Percentiles rank a stretch among this genome's conserved stretches.
Evolutionary conservation across 2,113 vertebrate species (phyloP).

Genomic region (Epinephelus fuscoguttatus): DNA sequence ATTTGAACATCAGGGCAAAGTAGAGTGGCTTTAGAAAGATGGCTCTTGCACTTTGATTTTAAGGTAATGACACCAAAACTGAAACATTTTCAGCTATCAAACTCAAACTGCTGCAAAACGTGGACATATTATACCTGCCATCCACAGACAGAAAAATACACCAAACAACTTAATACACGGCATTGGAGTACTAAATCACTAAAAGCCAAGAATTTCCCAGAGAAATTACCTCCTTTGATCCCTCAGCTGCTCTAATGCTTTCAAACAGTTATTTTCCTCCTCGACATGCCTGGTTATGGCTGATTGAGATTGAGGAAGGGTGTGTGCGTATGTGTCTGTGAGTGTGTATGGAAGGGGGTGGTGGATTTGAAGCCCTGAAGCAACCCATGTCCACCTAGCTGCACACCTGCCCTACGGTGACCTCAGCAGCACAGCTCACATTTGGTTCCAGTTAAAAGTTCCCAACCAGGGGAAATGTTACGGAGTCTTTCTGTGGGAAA

Average conservation of each 20-base stretch:
- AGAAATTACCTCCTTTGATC: conserved; percentile 68
- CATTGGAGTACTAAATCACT: background rate
- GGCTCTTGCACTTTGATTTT: background rate
- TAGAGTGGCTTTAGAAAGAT: background rate
- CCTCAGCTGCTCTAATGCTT: conserved; percentile 48
- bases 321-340: conserved; percentile 11
- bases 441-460: conserved; percentile 79
- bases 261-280: conserved; percentile 73
- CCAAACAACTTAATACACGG: conserved; percentile 31
- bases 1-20: background rate
- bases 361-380: conserved; percentile 45
- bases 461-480: conserved; percentile 57
- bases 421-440: conserved; percentile 73
- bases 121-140: conserved; percentile 29
- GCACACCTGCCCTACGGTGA: conserved; percentile 81
- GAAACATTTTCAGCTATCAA: conserved; percentile 27
- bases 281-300: conserved; percentile 70
- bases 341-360: background rate
- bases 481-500: conserved; percentile 63
- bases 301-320: conserved; percentile 65
- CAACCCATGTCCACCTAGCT: conserved; percentile 64
- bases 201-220: conserved; percentile 34
- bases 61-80: background rate
- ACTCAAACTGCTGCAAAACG: conserved; percentile 25
- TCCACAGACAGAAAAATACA: conserved; percentile 26